A percentile compares a stretch with the other conserved stretches of the same genome.
phyloP scores from a whole-genome alignment of 2,888 invertebrate species.

The Notodonta dromedarius region DNA sequence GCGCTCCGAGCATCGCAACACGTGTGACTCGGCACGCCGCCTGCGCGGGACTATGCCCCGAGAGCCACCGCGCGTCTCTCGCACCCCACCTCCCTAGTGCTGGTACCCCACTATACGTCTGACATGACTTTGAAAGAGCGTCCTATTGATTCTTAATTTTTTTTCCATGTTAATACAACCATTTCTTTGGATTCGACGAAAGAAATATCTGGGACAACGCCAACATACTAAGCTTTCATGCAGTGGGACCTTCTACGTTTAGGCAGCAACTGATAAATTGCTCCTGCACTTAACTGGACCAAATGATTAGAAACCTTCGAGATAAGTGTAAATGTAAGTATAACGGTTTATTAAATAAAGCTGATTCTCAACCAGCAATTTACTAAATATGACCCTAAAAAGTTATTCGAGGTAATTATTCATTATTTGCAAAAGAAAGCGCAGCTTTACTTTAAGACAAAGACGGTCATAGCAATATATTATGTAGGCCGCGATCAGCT shows the following conservation, averaged over 20 bases:
- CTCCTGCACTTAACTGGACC: no score
- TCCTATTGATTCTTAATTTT: conserved; percentile 45
- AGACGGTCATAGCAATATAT: neutral
- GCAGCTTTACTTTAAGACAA: neutral
- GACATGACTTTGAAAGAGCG: conserved; percentile 52
- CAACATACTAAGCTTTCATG: no score
- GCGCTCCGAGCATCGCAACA: conserved; percentile 84
- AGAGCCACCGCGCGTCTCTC: conserved; percentile 60
- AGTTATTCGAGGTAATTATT: neutral
- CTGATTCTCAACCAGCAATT: no score
- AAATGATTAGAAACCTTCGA: no score
- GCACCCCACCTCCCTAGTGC: conserved; percentile 41
- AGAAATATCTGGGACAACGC: no score
- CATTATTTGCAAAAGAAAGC: neutral
- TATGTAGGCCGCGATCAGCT: conserved; percentile 42
- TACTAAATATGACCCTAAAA: neutral
- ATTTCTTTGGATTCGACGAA: neutral
- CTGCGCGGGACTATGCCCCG: conserved; percentile 77
- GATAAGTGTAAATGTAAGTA: no score
- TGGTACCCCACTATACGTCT: conserved; percentile 26
- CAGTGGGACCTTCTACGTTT: no score
- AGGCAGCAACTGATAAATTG: no score
- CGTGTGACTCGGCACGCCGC: conserved; percentile 60
- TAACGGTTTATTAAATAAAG: no score
- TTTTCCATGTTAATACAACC: neutral